Conservation (phyloP, 2,797 vertebrate genomes). For the Denticeps clupeoides region DNA sequence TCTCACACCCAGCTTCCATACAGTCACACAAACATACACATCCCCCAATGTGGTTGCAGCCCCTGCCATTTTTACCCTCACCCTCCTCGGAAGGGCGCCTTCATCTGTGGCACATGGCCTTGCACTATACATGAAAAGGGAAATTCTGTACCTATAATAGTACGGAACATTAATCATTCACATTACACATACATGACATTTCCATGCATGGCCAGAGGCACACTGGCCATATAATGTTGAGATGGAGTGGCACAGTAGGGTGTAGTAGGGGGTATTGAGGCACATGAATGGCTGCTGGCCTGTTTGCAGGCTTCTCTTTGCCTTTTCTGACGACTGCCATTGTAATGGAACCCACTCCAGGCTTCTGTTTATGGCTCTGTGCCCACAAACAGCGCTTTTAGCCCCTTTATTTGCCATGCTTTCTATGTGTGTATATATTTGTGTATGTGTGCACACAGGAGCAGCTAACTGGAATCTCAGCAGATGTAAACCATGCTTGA, state of each 20-base stretch:
- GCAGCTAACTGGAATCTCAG: conserved; percentile 42
- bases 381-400: conserved; percentile 6
- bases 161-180: conserved; percentile 14
- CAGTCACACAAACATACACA: no score
- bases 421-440: no score
- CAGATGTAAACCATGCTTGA: conserved; percentile 52
- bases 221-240: conserved; percentile 12
- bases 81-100: no score
- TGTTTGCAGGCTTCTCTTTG: background rate
- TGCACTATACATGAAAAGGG: no score
- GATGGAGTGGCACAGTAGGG: conserved; percentile 12
- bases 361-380: conserved; percentile 3
- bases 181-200: conserved; percentile 18
- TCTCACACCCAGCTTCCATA: no score
- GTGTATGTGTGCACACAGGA: background rate
- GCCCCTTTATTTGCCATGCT: conserved; percentile 5
- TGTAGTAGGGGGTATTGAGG: conserved; percentile 6
- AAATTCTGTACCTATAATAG: conserved; percentile 2
- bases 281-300: background rate
- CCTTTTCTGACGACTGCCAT: no score
- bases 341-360: no score
- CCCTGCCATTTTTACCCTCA: no score
- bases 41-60: no score
- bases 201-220: conserved; percentile 2
- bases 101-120: no score